A percentile compares a stretch with the other conserved stretches of the same genome.
Conservation (phyloP, 2,888 invertebrate genomes). For the Ditula angustiorana region DNA sequence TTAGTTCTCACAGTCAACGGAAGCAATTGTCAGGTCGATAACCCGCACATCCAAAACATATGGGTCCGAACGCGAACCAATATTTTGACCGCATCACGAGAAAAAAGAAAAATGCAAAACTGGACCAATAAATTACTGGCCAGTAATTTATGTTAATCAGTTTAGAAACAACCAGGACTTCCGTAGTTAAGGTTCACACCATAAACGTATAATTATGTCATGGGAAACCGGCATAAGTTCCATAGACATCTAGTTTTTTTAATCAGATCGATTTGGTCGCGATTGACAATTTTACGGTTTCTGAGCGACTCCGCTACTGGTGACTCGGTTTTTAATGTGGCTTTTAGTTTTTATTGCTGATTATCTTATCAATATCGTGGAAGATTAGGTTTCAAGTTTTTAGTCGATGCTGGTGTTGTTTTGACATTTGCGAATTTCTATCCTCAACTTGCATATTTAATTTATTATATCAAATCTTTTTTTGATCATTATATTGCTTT, state of each 20-base stretch:
- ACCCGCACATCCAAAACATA: conserved; percentile 41
- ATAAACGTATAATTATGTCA: conserved; percentile 36
- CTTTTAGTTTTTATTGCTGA: conserved; percentile 32
- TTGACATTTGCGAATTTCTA: not conserved
- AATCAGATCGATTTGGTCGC: conserved; percentile 31
- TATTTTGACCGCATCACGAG: conserved; percentile 43
- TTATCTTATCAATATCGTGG: conserved; percentile 12
- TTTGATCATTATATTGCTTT: too few relatives aligned
- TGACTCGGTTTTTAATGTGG: conserved; percentile 8
- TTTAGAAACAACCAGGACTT: conserved; percentile 68
- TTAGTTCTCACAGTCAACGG: conserved; percentile 48
- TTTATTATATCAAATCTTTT: not conserved
- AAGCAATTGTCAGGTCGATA: conserved; percentile 43
- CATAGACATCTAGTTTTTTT: conserved; percentile 13
- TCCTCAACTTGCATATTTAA: not conserved
- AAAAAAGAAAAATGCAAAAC: conserved; percentile 43
- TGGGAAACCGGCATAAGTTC: conserved; percentile 33
- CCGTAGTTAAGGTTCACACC: conserved; percentile 55
- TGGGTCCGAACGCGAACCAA: conserved; percentile 39
- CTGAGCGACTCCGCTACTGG: conserved; percentile 21
- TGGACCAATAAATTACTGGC: conserved; percentile 49
- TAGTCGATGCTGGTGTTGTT: not conserved
- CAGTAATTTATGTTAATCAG: conserved; percentile 63
- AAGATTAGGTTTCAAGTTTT: not conserved
- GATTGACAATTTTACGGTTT: conserved; percentile 32